These are phyloP conservation scores for Tenthredo livida DNA, from an alignment of 2,888 invertebrate genomes.

Conservation along the genomic window DNA sequence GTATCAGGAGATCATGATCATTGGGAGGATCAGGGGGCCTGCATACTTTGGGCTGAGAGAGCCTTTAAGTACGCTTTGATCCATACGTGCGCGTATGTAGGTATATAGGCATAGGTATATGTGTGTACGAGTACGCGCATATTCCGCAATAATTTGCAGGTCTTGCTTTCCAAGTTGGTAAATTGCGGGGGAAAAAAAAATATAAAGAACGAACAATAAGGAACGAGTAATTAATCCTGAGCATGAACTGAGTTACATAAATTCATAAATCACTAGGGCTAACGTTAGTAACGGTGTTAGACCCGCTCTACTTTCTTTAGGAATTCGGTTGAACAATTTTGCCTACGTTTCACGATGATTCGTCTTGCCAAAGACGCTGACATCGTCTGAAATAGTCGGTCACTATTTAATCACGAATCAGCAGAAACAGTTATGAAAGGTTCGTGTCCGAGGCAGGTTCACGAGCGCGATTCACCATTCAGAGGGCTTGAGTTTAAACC, in stretches of 20 bases:
- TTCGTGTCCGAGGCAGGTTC: background rate
- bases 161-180: constrained; percentile 14
- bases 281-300: background rate
- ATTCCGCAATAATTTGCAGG: background rate
- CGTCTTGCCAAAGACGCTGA: constrained; percentile 24
- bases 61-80: background rate
- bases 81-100: background rate
- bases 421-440: constrained; percentile 39
- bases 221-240: background rate
- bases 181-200: background rate
- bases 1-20: constrained; percentile 64
- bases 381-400: constrained; percentile 13
- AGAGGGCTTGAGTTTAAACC: background rate
- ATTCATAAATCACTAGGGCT: background rate
- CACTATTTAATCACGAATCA: constrained; percentile 13
- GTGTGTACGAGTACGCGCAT: background rate
- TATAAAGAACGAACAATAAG: background rate
- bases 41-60: background rate
- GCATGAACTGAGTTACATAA: background rate
- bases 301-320: constrained; percentile 24
- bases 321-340: constrained; percentile 26
- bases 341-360: constrained; percentile 17
- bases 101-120: too few relatives aligned
- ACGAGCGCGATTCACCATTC: background rate
- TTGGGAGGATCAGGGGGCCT: constrained; percentile 17